Evolutionary conservation across 92 coral and sea anemone genomes (phyloP), one percentile per base, ranked within the genome.

Genomic region (Palythoa grandis): DNA sequence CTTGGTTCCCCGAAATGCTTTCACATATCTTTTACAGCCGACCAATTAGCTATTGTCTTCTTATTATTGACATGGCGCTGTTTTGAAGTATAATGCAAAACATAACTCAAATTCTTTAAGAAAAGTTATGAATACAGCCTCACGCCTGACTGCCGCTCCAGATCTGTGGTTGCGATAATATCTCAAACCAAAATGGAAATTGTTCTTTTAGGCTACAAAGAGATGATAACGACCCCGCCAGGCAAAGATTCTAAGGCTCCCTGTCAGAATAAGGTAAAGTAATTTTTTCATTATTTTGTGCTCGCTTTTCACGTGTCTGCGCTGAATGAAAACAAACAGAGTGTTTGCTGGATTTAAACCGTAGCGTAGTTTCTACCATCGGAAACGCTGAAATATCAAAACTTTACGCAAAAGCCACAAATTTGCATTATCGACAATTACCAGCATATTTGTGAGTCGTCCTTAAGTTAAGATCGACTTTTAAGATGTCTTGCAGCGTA

Each of bases 151-250:
- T 80, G 74, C 73, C 25, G 85, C 25, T 52, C 54, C 63, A 60
- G 85, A 65, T 67, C 73, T 65, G 85, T 20, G 85, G 72, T 67
- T 22, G 85, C 75, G 85, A 80, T 67, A 80, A 80, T 66, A 47
- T 66, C 47, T 80, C 40, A 80, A n/a, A 47, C 47, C 35, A 80
- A 63, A 57, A 80, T 80, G 74, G 85, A 67, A 63, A 66, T 80
- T 80, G 74, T 80, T 15, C 63, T 80, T 80, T 65, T 53, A 80
- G 85, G 85, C 13, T 80, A 80, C 40, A 80, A 66, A 67, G 85
- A 80, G 39, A 80, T 80, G 85, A 80, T 80, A n/a, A 80, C 75
- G 24, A 80, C 75, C 60, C 85, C 85, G 75, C 85, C 85, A 67
- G 67, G 58, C 38, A 80, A 80, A 60, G 85, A 80, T 67, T 70